Conservation (phyloP, 2,888 invertebrate genomes). For the Rhopalosiphum nymphaeae region DNA sequence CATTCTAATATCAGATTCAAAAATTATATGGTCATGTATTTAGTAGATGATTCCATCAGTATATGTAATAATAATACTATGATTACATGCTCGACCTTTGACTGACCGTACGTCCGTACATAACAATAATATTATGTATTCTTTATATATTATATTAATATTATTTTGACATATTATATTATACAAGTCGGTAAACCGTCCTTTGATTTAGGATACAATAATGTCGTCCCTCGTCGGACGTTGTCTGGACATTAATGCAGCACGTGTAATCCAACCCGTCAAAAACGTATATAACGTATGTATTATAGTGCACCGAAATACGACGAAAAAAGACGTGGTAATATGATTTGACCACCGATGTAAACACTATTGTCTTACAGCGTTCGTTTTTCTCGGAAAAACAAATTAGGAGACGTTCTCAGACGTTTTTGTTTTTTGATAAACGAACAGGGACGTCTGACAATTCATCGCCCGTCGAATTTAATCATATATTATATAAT, state of each 20-base stretch:
- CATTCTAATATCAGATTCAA: neutral
- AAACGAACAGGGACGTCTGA: conserved; percentile 1
- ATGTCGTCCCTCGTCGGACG: neutral
- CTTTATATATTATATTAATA: neutral
- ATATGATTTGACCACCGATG: conserved; percentile 1
- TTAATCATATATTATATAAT: neutral
- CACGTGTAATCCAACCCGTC: neutral
- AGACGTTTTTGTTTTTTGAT: neutral
- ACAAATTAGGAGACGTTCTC: neutral
- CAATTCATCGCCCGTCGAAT: neutral
- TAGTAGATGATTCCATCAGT: neutral
- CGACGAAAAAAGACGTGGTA: neutral
- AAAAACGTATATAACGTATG: neutral
- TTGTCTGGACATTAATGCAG: neutral
- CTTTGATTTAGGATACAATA: neutral
- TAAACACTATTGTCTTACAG: neutral
- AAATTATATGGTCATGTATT: neutral
- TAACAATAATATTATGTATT: neutral
- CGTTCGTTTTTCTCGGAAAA: neutral
- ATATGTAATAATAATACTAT: neutral
- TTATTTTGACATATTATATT: neutral
- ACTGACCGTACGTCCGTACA: neutral
- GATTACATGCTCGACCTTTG: neutral
- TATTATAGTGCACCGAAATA: neutral
- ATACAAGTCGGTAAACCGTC: neutral